Percentiles rank a stretch among this genome's conserved stretches.
These are phyloP conservation scores for Aurelia aurita complex sp. Pacific DNA, from an alignment of 30 jellyfish, hydroid and myxozoan species.

Conservation along the genomic window DNA sequence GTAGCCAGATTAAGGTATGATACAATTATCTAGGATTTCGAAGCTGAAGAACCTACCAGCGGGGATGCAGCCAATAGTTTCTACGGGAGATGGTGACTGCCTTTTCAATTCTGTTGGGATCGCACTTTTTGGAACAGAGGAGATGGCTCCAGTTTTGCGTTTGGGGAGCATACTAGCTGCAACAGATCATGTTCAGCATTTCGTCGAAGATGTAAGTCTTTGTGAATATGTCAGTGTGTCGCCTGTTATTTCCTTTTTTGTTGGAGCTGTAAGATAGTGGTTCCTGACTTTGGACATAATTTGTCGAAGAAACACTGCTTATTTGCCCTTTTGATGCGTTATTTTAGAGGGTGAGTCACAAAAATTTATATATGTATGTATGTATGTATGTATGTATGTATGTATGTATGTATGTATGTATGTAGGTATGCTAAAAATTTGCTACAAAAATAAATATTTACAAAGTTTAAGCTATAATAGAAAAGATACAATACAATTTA, in stretches of 20 bases:
- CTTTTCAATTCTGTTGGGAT: neutral
- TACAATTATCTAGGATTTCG: neutral
- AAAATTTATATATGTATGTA: too few relatives aligned
- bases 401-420: too few relatives aligned
- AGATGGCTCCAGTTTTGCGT: neutral
- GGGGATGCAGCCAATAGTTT: conserved; percentile 8
- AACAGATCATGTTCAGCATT: neutral
- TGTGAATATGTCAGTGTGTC: neutral
- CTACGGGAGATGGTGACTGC: conserved; percentile 7
- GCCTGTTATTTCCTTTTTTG: neutral
- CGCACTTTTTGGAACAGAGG: neutral
- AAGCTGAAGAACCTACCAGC: conserved; percentile 5
- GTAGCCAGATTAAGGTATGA: neutral
- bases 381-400: too few relatives aligned
- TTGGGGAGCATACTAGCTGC: conserved; percentile 5
- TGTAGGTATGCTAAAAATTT: too few relatives aligned
- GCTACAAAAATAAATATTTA: too few relatives aligned
- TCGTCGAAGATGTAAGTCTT: conserved; percentile 3
- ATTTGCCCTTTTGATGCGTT: too few relatives aligned
- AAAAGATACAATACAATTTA: too few relatives aligned
- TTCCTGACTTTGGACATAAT: too few relatives aligned
- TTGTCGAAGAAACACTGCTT: too few relatives aligned
- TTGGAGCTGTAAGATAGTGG: neutral
- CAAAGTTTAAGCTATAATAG: too few relatives aligned
- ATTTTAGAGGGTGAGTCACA: too few relatives aligned